phyloP scores from a whole-genome alignment of 2,888 invertebrate species.

The Thecocarcelia acutangulata region DNA sequence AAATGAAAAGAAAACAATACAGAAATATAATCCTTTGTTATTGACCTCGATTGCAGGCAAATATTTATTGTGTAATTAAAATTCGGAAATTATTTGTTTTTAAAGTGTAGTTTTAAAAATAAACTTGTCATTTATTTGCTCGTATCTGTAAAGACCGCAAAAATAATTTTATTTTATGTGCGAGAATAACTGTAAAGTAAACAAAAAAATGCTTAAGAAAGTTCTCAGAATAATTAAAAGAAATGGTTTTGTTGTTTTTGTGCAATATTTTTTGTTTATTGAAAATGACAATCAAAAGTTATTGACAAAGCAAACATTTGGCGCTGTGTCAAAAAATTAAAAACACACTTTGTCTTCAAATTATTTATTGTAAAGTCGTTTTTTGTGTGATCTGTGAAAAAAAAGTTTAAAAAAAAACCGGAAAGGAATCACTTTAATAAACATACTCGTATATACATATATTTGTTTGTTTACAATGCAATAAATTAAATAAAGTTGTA shows the following conservation, averaged over 20 bases:
- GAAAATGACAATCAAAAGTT: slow-evolving; percentile 47
- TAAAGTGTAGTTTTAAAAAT: slow-evolving; percentile 24
- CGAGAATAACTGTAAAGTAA: slow-evolving; percentile 37
- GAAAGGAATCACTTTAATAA: slow-evolving; percentile 56
- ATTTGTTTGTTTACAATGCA: slow-evolving; percentile 48
- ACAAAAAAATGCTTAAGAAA: slow-evolving; percentile 44
- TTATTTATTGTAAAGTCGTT: slow-evolving; percentile 36
- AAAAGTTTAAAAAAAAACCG: slow-evolving; percentile 45
- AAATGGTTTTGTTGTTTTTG: slow-evolving; percentile 44
- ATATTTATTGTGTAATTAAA: slow-evolving; percentile 34
- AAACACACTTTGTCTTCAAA: slow-evolving; percentile 12
- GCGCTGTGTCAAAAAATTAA: slow-evolving; percentile 46
- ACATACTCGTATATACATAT: no score
- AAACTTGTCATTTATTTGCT: slow-evolving; percentile 27
- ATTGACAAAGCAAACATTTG: slow-evolving; percentile 52
- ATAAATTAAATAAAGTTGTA: slow-evolving; percentile 49
- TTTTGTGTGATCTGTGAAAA: slow-evolving; percentile 8
- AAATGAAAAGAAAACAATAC: no score
- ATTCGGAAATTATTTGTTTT: slow-evolving; percentile 24
- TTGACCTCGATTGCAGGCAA: slow-evolving; percentile 19
- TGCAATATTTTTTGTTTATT: slow-evolving; percentile 9
- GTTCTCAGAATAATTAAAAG: slow-evolving; percentile 27
- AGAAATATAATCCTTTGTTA: slow-evolving; percentile 29
- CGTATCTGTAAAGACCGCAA: slow-evolving; percentile 3
- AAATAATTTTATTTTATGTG: slow-evolving; percentile 32